phyloP scores from a whole-genome alignment of 2,888 invertebrate species.

The Drosophila diplacantha region DNA sequence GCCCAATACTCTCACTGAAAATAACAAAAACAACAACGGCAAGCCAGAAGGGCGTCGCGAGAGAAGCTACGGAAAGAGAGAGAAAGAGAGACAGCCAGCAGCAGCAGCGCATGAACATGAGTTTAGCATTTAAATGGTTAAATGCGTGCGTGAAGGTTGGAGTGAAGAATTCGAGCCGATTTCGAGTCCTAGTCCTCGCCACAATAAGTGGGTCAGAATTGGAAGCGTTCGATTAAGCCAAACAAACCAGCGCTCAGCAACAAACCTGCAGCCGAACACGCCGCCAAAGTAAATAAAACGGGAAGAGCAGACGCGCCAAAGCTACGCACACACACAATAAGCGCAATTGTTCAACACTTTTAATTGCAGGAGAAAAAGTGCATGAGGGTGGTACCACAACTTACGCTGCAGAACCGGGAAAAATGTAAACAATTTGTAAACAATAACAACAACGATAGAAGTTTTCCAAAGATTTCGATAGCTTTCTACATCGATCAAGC shows the following conservation, averaged over 20 bases:
- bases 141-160: slow-evolving; percentile 71
- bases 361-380: slow-evolving; percentile 28
- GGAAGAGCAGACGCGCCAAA: slow-evolving; percentile 30
- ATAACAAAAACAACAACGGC: slow-evolving; percentile 43
- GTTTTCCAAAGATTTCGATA: slow-evolving; percentile 24
- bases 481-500: slow-evolving; percentile 40
- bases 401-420: slow-evolving; percentile 18
- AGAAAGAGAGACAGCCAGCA: slow-evolving; percentile 20
- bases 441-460: slow-evolving; percentile 8
- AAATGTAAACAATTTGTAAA: slow-evolving; percentile 46
- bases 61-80: slow-evolving; percentile 15
- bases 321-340: slow-evolving; percentile 32
- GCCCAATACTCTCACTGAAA: slow-evolving; percentile 12
- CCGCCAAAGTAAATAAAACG: slow-evolving; percentile 18
- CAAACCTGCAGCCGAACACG: slow-evolving; percentile 14
- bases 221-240: slow-evolving; percentile 38
- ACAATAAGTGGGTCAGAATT: slow-evolving; percentile 66
- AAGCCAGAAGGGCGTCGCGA: slow-evolving; percentile 50
- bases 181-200: slow-evolving; percentile 48
- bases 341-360: slow-evolving; percentile 51
- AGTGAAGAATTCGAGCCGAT: slow-evolving; percentile 49
- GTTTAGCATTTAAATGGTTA: slow-evolving; percentile 61
- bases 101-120: slow-evolving; percentile 56
- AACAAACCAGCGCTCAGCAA: slow-evolving; percentile 17
- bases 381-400: slow-evolving; percentile 24